These are phyloP conservation scores for Pollicipes pollicipes DNA, from an alignment of 1,140 invertebrate species.

Conservation along the genomic window DNA sequence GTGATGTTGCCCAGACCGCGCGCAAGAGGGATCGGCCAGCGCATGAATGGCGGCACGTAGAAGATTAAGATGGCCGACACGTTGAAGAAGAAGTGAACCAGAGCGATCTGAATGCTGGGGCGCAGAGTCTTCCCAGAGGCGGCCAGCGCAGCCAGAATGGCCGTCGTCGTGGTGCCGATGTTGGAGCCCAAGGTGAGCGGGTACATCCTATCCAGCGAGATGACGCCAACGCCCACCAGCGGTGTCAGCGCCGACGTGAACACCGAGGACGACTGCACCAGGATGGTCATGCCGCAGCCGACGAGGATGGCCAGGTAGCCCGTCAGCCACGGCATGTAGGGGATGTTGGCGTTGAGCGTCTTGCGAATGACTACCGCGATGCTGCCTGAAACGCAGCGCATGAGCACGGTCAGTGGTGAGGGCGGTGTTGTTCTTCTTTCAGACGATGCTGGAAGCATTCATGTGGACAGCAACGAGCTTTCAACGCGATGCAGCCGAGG, in stretches of 20 bases:
- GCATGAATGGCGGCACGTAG: conserved; percentile 38
- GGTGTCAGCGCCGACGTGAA: conserved; percentile 45
- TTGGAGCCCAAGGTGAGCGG: conserved; percentile 42
- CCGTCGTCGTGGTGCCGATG: conserved; percentile 44
- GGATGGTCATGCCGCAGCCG: conserved; percentile 37
- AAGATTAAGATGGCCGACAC: conserved; percentile 41
- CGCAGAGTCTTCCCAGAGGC: conserved; percentile 24
- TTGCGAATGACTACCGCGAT: conserved; percentile 34
- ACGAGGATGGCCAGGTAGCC: conserved; percentile 39
- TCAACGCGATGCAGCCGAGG: too few relatives aligned
- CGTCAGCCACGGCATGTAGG: conserved; percentile 28
- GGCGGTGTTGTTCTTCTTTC: too few relatives aligned
- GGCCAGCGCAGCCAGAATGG: conserved; percentile 34
- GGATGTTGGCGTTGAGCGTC: conserved; percentile 36
- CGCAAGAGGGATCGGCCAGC: conserved; percentile 37
- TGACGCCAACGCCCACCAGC: conserved; percentile 40
- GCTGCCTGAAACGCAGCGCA: too few relatives aligned
- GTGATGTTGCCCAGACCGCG: conserved; percentile 34
- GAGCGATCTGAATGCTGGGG: conserved; percentile 37
- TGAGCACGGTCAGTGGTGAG: too few relatives aligned
- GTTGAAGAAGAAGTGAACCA: conserved; percentile 45
- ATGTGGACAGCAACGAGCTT: too few relatives aligned
- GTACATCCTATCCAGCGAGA: conserved; percentile 41
- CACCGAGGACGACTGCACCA: conserved; percentile 43
- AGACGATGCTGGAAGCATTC: too few relatives aligned